Evolutionary conservation across 2,888 invertebrate species (phyloP).

Genomic region (Calephelis perditalis): DNA sequence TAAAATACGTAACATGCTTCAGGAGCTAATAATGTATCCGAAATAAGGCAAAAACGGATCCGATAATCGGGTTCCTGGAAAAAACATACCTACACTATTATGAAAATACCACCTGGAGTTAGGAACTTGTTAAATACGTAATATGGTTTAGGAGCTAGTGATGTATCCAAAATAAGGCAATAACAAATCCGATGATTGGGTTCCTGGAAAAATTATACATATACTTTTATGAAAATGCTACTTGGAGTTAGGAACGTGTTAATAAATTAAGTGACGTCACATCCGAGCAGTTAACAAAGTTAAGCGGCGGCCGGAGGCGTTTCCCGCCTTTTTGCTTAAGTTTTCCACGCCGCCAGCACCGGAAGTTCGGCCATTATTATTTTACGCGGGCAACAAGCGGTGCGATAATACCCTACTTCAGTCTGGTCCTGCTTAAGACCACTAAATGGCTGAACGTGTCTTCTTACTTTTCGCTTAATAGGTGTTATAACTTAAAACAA

Average conservation of each 20-base stretch:
- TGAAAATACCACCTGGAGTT: constrained; percentile 51
- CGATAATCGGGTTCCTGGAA: no score
- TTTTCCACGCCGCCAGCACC: constrained; percentile 77
- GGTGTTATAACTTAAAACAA: constrained; percentile 73
- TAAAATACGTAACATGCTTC: no score
- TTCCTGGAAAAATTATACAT: no score
- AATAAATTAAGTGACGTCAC: constrained; percentile 78
- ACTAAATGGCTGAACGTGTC: constrained; percentile 73
- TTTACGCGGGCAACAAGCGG: constrained; percentile 79
- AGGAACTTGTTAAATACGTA: constrained; percentile 48
- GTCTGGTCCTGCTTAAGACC: constrained; percentile 52
- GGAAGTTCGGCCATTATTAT: constrained; percentile 79
- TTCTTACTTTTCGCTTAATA: constrained; percentile 72
- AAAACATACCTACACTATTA: constrained; percentile 20
- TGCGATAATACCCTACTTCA: constrained; percentile 75
- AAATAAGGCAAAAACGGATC: no score
- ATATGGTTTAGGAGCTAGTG: no score
- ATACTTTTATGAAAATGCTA: constrained; percentile 43
- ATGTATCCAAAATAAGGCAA: no score
- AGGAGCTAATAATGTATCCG: no score
- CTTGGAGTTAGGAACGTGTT: constrained; percentile 63
- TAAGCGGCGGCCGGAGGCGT: constrained; percentile 65
- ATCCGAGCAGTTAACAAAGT: constrained; percentile 66
- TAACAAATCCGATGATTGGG: no score
- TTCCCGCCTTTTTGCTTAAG: constrained; percentile 73